phyloP scores from a whole-genome alignment of 2,113 vertebrate species.

The Ceyx cyanopectus region DNA sequence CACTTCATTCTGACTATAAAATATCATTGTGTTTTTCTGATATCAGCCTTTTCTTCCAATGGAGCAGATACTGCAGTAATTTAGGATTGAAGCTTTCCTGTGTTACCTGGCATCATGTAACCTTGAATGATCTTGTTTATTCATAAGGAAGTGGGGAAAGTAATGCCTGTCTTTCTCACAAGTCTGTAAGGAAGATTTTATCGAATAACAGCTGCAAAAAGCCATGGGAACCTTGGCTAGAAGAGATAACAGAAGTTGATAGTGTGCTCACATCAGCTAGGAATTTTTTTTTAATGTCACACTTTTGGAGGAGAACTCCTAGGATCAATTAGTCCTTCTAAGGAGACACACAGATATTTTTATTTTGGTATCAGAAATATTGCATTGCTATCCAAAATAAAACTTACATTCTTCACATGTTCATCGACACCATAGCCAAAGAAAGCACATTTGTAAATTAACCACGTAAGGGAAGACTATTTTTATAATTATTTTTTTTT shows the following conservation, averaged over 20 bases:
- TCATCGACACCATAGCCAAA: neutral
- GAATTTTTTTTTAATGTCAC: neutral
- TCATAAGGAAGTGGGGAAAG: neutral
- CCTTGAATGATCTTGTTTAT: neutral
- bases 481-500: neutral
- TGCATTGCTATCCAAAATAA: neutral
- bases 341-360: neutral
- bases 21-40: neutral
- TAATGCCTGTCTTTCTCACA: neutral
- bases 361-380: neutral
- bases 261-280: accelerated
- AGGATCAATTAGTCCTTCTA: neutral
- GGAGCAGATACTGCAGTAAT: neutral
- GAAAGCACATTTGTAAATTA: neutral
- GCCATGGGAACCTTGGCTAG: neutral
- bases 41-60: neutral
- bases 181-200: neutral
- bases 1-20: neutral
- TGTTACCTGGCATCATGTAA: neutral
- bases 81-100: neutral
- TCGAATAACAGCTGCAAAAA: neutral
- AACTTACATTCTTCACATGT: neutral
- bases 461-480: neutral
- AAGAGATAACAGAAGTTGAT: neutral
- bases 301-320: neutral